phyloP scores from a whole-genome alignment of 2,113 vertebrate species.

The Passer domesticus region DNA sequence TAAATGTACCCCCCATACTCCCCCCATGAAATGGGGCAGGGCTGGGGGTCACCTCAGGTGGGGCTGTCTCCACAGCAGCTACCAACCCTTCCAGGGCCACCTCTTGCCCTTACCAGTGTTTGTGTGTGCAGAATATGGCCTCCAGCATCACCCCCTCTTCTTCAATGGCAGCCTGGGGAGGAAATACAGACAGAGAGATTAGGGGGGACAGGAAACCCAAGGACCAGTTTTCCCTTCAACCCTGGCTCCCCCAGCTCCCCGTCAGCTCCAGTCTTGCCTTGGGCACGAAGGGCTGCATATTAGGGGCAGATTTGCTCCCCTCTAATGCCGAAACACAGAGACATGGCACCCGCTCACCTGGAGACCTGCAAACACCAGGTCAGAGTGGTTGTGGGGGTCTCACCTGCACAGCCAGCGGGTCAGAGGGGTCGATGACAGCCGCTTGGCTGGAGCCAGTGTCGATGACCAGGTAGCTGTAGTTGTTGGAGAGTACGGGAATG shows the following conservation, averaged over 20 bases:
- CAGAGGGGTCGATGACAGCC: slow-evolving; percentile 88
- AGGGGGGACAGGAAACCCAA: neutral
- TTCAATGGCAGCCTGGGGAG: slow-evolving; percentile 81
- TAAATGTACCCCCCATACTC: no score
- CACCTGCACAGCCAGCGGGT: slow-evolving; percentile 91
- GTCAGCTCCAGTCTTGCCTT: neutral
- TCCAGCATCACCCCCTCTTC: slow-evolving; percentile 87
- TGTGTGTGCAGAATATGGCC: slow-evolving; percentile 96
- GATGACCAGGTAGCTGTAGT: slow-evolving; percentile 96
- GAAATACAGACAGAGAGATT: neutral
- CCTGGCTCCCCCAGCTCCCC: neutral
- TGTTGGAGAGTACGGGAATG: slow-evolving; percentile 90
- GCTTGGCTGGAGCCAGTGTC: slow-evolving; percentile 85
- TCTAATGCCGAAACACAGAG: neutral
- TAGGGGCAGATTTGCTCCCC: neutral
- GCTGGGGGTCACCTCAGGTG: neutral
- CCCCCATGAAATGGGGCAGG: neutral
- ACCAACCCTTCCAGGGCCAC: neutral
- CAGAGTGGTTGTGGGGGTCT: neutral
- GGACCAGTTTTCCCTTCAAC: neutral
- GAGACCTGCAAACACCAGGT: accelerated
- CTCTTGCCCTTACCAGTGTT: slow-evolving; percentile 88
- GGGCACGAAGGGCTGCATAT: neutral
- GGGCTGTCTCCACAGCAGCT: neutral
- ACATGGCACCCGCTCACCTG: neutral